phyloP scores from a whole-genome alignment of 2,888 invertebrate species.

The Drosophila tanythrix region DNA sequence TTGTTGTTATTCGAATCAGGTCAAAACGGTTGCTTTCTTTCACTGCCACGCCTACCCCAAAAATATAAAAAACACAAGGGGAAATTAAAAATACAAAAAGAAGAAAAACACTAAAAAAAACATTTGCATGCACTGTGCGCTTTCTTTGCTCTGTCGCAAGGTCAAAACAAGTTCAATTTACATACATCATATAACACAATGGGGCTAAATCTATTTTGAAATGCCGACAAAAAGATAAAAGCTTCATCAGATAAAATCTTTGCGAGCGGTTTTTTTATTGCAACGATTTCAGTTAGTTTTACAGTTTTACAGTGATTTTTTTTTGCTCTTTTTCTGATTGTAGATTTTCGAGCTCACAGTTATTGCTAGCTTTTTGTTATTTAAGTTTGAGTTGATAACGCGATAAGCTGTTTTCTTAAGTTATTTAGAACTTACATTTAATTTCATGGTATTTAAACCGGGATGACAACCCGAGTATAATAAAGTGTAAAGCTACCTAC shows the following conservation, averaged over 20 bases:
- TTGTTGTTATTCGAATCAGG: slow-evolving; percentile 58
- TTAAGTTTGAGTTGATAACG: not conserved
- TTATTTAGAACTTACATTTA: not conserved
- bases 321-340: not conserved
- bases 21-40: slow-evolving; percentile 78
- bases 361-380: slow-evolving; percentile 12
- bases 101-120: not conserved
- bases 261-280: slow-evolving; percentile 32
- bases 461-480: not conserved
- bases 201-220: not conserved
- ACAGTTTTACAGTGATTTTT: slow-evolving; percentile 2
- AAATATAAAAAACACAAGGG: not conserved
- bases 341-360: slow-evolving; percentile 22
- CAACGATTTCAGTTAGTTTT: slow-evolving; percentile 29
- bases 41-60: slow-evolving; percentile 56
- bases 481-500: not conserved
- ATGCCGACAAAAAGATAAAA: slow-evolving; percentile 3
- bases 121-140: slow-evolving; percentile 48
- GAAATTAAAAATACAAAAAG: slow-evolving; percentile 14
- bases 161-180: slow-evolving; percentile 40
- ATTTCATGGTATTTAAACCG: not conserved
- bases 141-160: slow-evolving; percentile 39
- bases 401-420: slow-evolving; percentile 5
- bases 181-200: slow-evolving; percentile 6
- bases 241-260: slow-evolving; percentile 12